Evolutionary conservation across 2,797 vertebrate genomes (phyloP).

Genomic region (Cichlasoma orientale): DNA sequence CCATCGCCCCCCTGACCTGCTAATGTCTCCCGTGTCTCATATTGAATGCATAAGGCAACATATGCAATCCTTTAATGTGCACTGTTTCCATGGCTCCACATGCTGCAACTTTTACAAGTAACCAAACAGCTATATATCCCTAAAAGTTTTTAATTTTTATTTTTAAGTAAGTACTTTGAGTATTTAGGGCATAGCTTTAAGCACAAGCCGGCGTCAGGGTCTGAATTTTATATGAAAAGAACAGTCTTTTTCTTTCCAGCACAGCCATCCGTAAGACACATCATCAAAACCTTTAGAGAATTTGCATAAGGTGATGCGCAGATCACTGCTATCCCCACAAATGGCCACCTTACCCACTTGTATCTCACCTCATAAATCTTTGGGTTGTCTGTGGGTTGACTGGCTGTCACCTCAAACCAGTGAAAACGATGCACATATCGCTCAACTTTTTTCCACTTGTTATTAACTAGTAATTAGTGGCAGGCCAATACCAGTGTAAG

Average conservation of each 20-base stretch:
- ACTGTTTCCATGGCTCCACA: conserved; percentile 47
- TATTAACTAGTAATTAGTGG: conserved; percentile 80
- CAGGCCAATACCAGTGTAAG: conserved; percentile 77
- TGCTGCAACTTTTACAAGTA: conserved; percentile 53
- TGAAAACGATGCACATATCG: conserved; percentile 71
- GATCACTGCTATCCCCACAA: conserved; percentile 51
- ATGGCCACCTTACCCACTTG: conserved; percentile 48
- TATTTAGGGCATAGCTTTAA: conserved; percentile 70
- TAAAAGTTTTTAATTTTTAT: conserved; percentile 53
- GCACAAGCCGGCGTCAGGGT: conserved; percentile 64
- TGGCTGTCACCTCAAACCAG: conserved; percentile 78
- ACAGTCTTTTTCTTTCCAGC: conserved; percentile 57
- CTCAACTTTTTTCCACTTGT: conserved; percentile 71
- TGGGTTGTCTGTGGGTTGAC: conserved; percentile 60
- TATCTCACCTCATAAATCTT: conserved; percentile 77
- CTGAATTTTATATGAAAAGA: conserved; percentile 72
- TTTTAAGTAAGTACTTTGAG: conserved; percentile 47
- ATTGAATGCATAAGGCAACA: conserved; percentile 62
- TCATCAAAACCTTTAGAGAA: conserved; percentile 47
- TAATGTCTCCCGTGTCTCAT: conserved; percentile 56
- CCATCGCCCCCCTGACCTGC: conserved; percentile 44
- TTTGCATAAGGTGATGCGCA: conserved; percentile 46
- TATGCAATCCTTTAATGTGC: conserved; percentile 61
- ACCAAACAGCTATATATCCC: conserved; percentile 50
- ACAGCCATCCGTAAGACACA: conserved; percentile 57